Evolutionary conservation across 2,113 vertebrate genomes (phyloP).

Genomic region (Oceanites oceanicus): DNA sequence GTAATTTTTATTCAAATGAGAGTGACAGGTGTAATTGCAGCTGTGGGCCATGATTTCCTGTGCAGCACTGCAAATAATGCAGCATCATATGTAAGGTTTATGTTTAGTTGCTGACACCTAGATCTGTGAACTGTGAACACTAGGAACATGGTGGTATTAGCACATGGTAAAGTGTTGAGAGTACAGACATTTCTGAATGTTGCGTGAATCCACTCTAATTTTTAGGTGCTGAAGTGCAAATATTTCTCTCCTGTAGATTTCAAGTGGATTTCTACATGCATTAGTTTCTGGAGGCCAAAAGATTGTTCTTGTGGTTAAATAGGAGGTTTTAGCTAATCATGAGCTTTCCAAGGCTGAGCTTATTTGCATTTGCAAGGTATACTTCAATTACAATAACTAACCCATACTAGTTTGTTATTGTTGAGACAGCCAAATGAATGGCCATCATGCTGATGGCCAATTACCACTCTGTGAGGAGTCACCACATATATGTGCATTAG

Average conservation of each 20-base stretch:
- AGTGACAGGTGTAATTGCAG: background rate
- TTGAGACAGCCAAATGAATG: background rate
- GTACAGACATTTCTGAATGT: background rate
- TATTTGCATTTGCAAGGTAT: background rate
- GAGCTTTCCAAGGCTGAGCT: background rate
- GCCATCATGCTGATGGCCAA: background rate
- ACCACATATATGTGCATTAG: background rate
- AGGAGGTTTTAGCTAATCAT: background rate
- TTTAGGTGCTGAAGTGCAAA: conserved; percentile 1
- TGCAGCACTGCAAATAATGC: background rate
- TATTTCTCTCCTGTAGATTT: background rate
- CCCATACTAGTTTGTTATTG: background rate
- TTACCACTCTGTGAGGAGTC: background rate
- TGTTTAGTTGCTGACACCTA: background rate
- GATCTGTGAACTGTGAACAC: background rate
- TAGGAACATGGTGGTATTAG: background rate
- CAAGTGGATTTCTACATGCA: background rate
- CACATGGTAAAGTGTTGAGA: background rate
- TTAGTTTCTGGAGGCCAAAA: background rate
- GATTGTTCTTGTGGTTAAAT: background rate
- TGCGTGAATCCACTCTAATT: background rate
- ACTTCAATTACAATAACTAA: background rate
- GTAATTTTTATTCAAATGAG: background rate
- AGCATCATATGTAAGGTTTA: background rate
- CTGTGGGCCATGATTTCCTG: background rate